These are phyloP conservation scores for Lethrus apterus DNA, from an alignment of 1,140 invertebrate genomes.

Conservation along the genomic window DNA sequence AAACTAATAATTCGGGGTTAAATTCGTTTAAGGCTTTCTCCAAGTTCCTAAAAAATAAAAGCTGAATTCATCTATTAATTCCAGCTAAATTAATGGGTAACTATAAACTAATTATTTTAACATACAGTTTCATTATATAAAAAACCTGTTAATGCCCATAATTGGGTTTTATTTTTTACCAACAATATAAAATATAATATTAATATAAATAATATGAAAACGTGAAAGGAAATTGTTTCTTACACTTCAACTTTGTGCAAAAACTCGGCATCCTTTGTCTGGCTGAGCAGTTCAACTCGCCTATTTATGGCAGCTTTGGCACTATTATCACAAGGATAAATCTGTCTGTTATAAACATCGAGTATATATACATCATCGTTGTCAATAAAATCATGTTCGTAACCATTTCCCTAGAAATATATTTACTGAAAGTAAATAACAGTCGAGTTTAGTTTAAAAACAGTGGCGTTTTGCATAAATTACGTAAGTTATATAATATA, in stretches of 20 bases:
- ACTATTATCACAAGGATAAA: constrained; percentile 70
- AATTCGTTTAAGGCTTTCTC: constrained; percentile 64
- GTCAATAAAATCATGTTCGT: constrained; percentile 70
- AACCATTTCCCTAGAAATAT: constrained; percentile 74
- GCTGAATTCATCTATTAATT: constrained; percentile 14
- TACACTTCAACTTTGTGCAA: constrained; percentile 59
- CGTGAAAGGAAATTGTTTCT: too few relatives aligned
- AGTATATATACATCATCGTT: constrained; percentile 72
- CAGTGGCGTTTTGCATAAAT: too few relatives aligned
- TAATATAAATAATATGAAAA: too few relatives aligned
- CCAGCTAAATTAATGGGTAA: too few relatives aligned
- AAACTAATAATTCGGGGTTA: constrained; percentile 70
- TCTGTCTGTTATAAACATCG: constrained; percentile 76
- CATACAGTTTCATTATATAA: too few relatives aligned
- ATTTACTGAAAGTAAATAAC: constrained; percentile 9
- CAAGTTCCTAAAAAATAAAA: constrained; percentile 47
- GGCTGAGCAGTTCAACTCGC: constrained; percentile 59
- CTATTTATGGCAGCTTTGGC: constrained; percentile 70
- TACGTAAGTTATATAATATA: too few relatives aligned
- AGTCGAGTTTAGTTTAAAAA: neutral
- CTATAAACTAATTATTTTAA: too few relatives aligned
- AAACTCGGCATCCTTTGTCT: constrained; percentile 65
- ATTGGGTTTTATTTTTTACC: too few relatives aligned
- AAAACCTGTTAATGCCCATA: too few relatives aligned
- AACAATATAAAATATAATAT: too few relatives aligned